Base-by-base conservation (phyloP, 2,888 invertebrate genomes). In the Zygaena filipendulae region DNA sequence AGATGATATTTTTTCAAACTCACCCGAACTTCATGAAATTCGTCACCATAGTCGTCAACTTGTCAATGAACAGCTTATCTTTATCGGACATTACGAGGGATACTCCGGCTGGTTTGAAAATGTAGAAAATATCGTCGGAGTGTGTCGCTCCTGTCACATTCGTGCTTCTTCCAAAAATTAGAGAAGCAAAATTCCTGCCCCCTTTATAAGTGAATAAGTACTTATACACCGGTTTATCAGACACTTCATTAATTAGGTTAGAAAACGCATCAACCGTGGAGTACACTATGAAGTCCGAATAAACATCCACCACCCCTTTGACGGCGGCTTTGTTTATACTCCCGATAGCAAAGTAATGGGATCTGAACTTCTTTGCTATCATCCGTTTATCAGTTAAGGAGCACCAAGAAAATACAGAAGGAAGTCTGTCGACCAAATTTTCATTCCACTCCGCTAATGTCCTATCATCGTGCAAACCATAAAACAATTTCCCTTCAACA, bases 1-100 rank as follows among this genome's bases (percentile, higher is more conserved):
- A n/a, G n/a, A n/a, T n/a, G n/a, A n/a, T n/a, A n/a, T n/a, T n/a
- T n/a, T n/a, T n/a, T n/a, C n/a, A n/a, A n/a, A 48, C 56, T 40
- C 43, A 68, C 69, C 66, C 60, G 34, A 51, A 60, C 39, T 59
- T 71, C 68, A 77, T 72, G 40, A 79, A 79, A 49, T 75, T 69
- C 20, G 63, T 46, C 23, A 74, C 37, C 62, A 77, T 57, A 2
- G 62, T 60, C 9, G 72, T 67, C 21, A 64, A 39, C 33, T 54
- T 51, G 18, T 72, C 57, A 14, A 71, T 58, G 37, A 69, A 47
- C 20, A 53, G 43, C 27, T 44, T 49, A 39, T 77, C 77, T 4
- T 32, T 24, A 1, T 31, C 31, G 1, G 55, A 49, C 11, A 68
- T 31, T 9, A 41, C 29, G 13, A 68, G 30, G 8, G 53, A 26